Evolutionary conservation across 2,888 invertebrate genomes (phyloP), one percentile per base, ranked within the genome.

Genomic region (Andrena bucephala): DNA sequence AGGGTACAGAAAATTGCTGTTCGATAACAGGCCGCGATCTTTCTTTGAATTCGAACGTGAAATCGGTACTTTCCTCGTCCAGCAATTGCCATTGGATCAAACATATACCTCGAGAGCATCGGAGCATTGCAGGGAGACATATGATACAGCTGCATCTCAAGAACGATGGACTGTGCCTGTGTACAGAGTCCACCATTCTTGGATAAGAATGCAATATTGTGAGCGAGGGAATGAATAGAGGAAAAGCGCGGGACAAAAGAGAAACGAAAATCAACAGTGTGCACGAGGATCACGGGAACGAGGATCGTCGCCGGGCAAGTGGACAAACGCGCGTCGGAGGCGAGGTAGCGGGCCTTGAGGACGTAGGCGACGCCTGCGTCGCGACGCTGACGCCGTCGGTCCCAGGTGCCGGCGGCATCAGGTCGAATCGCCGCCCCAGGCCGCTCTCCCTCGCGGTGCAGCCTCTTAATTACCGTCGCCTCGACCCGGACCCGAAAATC

Each of bases 371-470:
- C 77, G 70, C 82, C 81, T 86, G 85, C 84, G 88, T 80, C 83
- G 86, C 88, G 81, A 89, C 92, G 88, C 89, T 89, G 84, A 88
- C 90, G 84, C 86, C 87, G 87, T 89, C 86, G 90, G 90, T 86
- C 82, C 87, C 85, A 77, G 88, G 83, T 79, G 85, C 83, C 84
- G 85, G 81, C 77, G 85, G 87, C 76, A 83, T 81, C 85, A 87
- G 88, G 85, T 83, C 90, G 48, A 89, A 85, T 80, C 90, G 91
- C 77, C 92, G 92, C 33, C 83, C 88, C 68, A 89, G 94, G 88
- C 93, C 94, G 60, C 88, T 93, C 70, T 93, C 94, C 20, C 81
- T 94, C 73, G 93, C 94, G 74, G 94, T 94, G 60, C 94, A 93
- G 79, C 93, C 94, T 16, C 90, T 94, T 69, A 92, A 93, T 89